phyloP scores from a whole-genome alignment of 2,113 vertebrate genomes.

The Clupea harengus region DNA sequence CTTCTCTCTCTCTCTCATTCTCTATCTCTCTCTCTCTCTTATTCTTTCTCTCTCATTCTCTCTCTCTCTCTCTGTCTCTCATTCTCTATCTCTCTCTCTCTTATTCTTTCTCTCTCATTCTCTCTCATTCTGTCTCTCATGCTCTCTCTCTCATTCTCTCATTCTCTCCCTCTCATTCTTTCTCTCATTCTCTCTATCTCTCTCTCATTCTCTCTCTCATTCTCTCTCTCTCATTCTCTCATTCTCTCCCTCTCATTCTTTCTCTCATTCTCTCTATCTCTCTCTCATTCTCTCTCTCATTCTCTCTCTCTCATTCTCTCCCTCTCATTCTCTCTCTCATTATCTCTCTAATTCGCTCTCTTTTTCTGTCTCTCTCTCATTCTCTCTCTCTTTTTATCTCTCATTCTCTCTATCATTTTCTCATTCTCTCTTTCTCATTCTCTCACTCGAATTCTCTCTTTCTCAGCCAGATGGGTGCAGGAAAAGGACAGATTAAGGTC shows the following conservation, averaged over 20 bases:
- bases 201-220: slow-evolving; percentile 3
- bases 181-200: slow-evolving; percentile 17
- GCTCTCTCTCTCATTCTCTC: background rate
- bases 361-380: slow-evolving; percentile 7
- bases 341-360: slow-evolving; percentile 4
- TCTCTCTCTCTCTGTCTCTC: background rate
- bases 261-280: background rate
- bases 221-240: background rate
- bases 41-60: slow-evolving; percentile 8
- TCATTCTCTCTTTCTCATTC: slow-evolving; percentile 2
- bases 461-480: slow-evolving; percentile 1
- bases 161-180: slow-evolving; percentile 9
- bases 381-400: background rate
- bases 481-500: too few relatives aligned
- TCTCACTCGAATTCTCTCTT: slow-evolving; percentile 19
- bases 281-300: slow-evolving; percentile 56
- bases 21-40: background rate
- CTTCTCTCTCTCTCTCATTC: slow-evolving; percentile 27
- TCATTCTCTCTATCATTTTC: background rate
- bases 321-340: slow-evolving; percentile 12
- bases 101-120: slow-evolving; percentile 12
- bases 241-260: slow-evolving; percentile 7
- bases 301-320: background rate
- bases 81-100: slow-evolving; percentile 12
- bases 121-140: background rate